Conservation (phyloP, 2,888 invertebrate genomes). For the Tipula lateralis region DNA sequence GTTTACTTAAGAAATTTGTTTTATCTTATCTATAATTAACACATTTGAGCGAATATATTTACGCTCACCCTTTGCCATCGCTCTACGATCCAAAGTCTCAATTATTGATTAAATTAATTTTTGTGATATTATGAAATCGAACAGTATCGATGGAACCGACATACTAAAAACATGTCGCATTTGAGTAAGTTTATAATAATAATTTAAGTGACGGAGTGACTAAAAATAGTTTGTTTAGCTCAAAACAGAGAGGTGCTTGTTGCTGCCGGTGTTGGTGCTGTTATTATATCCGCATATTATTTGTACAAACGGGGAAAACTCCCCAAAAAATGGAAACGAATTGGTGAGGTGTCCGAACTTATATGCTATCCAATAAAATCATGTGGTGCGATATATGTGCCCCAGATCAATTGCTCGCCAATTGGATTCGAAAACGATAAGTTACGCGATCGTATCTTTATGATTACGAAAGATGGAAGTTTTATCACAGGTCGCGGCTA, state of each 20-base stretch:
- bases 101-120: neutral
- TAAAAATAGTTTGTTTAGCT: neutral
- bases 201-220: neutral
- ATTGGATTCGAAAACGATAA: slow-evolving; percentile 54
- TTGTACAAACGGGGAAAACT: neutral
- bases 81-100: neutral
- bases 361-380: slow-evolving; percentile 60
- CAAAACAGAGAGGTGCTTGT: slow-evolving; percentile 29
- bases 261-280: slow-evolving; percentile 36
- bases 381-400: slow-evolving; percentile 51
- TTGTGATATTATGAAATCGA: neutral
- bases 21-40: neutral
- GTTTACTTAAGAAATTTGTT: neutral
- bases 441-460: slow-evolving; percentile 56
- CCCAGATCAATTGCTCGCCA: slow-evolving; percentile 52
- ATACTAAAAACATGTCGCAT: neutral
- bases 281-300: slow-evolving; percentile 28
- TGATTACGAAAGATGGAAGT: slow-evolving; percentile 56
- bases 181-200: neutral
- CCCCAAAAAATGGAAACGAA: slow-evolving; percentile 51
- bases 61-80: neutral
- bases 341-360: slow-evolving; percentile 55
- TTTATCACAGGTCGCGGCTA: slow-evolving; percentile 56
- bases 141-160: neutral
- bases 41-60: neutral